phyloP scores from a whole-genome alignment of 1,140 invertebrate genomes.

The Chlorops oryzae region DNA sequence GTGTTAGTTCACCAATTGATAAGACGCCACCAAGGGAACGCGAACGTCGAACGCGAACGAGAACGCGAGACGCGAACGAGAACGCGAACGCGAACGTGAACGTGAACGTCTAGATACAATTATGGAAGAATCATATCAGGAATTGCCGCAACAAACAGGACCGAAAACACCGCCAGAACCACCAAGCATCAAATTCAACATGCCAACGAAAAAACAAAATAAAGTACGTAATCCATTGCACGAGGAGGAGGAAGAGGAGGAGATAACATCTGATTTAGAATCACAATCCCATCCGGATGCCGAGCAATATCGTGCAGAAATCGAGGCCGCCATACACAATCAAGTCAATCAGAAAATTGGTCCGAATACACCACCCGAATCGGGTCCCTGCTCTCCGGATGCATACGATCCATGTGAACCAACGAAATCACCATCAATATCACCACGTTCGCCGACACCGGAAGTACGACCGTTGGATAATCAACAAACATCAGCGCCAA shows the following conservation, averaged over 20 bases:
- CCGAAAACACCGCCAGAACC: constrained; percentile 72
- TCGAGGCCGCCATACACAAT: constrained; percentile 12
- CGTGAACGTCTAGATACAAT: constrained; percentile 37
- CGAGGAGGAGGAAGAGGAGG: constrained; percentile 49
- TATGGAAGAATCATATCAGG: constrained; percentile 38
- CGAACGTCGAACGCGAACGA: too few species aligned
- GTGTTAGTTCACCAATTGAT: constrained; percentile 21
- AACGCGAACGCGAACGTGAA: too few species aligned
- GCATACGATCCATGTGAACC: constrained; percentile 84
- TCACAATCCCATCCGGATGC: constrained; percentile 30
- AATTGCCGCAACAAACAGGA: constrained; percentile 46
- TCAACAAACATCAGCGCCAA: too few species aligned
- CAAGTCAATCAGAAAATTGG: constrained; percentile 39
- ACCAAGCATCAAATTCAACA: constrained; percentile 60
- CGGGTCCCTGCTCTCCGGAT: constrained; percentile 51
- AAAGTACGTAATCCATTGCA: constrained; percentile 59
- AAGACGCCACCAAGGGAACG: constrained; percentile 30
- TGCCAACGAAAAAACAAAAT: constrained; percentile 55
- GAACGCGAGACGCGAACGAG: too few species aligned
- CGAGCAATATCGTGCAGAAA: constrained; percentile 2
- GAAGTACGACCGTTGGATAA: constrained; percentile 17
- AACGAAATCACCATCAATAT: constrained; percentile 68
- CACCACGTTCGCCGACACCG: constrained; percentile 46
- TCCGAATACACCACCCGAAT: constrained; percentile 47
- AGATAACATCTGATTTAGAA: too few species aligned